Evolutionary conservation across 2,888 invertebrate genomes (phyloP), one percentile per base, ranked within the genome.

Genomic region (Balanococcus diminutus): DNA sequence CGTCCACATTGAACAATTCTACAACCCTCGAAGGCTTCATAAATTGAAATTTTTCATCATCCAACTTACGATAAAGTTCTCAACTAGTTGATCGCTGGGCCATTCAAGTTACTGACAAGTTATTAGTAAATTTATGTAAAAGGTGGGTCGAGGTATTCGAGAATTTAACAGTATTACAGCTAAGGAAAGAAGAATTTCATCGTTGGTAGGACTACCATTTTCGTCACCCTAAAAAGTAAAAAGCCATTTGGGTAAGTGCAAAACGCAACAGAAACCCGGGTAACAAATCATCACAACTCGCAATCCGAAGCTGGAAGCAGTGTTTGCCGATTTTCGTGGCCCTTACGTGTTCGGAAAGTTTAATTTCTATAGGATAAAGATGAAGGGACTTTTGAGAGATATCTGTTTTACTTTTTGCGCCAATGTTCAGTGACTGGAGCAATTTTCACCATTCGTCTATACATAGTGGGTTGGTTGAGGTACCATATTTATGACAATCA

Each of bases 341-440:
- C 75, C 36, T 82, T 82, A 51, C 81, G 81, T 82, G 81, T 82
- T 82, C 51, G 51, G 81, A 82, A 82, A 82, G 81, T 82, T 82
- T 82, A 82, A 82, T 82, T 82, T 82, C 81, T 9, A n/a, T n/a
- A 82, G 81, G 46, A 82, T 51, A 51, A 51, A 42, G 81, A 82
- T 82, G 46, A 82, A 82, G 81, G 42, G 46, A 82, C 81, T 82
- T 82, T 22, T 28, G 81, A 82, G 81, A 82, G 81, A 82, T 81
- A 81, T 82, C 36, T 51, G 81, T 46, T 82, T 82, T 82, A 46
- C 81, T 82, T 51, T 82, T 79, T 36, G 75, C 75, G 36, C 36
- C 36, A 79, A 79, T 36, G 36, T 79, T 79, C 36, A 36, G 75
- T 14, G 19, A 79, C 75, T 36, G 19, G 25, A 79, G 75, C 75